Conservation (phyloP, 2,888 invertebrate species). For the Sympetrum striolatum region DNA sequence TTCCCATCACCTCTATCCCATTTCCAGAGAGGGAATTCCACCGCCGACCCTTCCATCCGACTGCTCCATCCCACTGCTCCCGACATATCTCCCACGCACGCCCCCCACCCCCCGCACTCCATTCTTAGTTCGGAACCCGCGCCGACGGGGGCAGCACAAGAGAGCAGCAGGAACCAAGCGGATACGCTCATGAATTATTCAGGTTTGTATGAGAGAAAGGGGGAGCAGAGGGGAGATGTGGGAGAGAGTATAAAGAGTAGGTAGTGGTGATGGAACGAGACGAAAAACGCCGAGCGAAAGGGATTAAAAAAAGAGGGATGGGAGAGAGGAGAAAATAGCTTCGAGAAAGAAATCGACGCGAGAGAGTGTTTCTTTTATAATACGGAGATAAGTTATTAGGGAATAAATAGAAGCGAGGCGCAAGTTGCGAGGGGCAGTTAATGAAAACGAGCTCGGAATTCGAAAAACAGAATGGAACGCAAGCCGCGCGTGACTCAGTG, state of each 20-base stretch:
- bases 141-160: conserved; percentile 40
- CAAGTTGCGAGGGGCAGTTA: neutral
- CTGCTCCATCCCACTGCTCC: neutral
- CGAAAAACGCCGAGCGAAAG: neutral
- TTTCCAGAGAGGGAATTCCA: conserved; percentile 16
- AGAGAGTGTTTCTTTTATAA: neutral
- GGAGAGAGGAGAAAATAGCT: neutral
- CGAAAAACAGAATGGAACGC: neutral
- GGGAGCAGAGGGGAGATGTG: neutral
- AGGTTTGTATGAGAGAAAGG: neutral
- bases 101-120: conserved; percentile 20
- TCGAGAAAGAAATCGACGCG: neutral
- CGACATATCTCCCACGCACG: neutral
- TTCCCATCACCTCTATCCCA: conserved; percentile 36
- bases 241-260: neutral
- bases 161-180: conserved; percentile 38
- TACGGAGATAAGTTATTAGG: neutral
- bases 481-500: neutral
- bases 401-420: neutral
- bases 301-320: neutral
- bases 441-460: neutral
- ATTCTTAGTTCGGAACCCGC: conserved; percentile 39
- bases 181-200: conserved; percentile 36
- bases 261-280: neutral
- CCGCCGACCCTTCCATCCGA: neutral